Base-by-base conservation (phyloP, 2,888 invertebrate genomes). In the Mellilla xanthometata region DNA sequence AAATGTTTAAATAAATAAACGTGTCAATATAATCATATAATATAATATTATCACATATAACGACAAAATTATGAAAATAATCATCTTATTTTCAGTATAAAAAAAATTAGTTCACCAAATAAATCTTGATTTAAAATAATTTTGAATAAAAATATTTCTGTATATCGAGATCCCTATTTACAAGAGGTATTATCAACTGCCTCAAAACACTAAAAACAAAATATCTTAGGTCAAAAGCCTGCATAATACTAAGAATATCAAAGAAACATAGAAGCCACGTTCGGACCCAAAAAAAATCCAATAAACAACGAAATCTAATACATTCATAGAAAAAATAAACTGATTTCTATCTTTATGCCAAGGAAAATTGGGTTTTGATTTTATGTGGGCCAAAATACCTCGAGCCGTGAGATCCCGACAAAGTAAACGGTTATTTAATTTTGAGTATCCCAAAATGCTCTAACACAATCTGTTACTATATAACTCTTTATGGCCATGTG, bases 321-420 rank as follows among this genome's bases (percentile, higher is more conserved):
- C 60, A 68, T 66, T 66, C 60, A 61, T 65, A 65, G 58, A 60
- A 64, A 58, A 62, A 58, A 63, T 63, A 65, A 58, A 62, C 58
- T 59, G 56, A 65, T 64, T 68, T 62, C 51, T 68, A 60, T 72
- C 58, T 64, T 44, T 47, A 56, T 57, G 43, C 42, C 49, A 52
- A 57, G 50, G 60, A 52, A 67, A 68, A 71, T 69, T 66, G 62
- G 62, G 58, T 68, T 63, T 59, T 47, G 49, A 45, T 56, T 63
- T 70, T 68, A 68, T 65, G 59, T 56, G 50, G 45, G 56, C 52
- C 55, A 54, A 60, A 63, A 60, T 53, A 58, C 48, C 48, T 39
- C 36, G 49, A 49, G 52, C 52, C 39, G 50, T 27, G 24, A 49
- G 54, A 61, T 56, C 55, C 56, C 46, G 49, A 56, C 39, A 50